These are phyloP conservation scores for Synanthedon formicaeformis DNA, from an alignment of 2,888 invertebrate species.

Conservation along the genomic window DNA sequence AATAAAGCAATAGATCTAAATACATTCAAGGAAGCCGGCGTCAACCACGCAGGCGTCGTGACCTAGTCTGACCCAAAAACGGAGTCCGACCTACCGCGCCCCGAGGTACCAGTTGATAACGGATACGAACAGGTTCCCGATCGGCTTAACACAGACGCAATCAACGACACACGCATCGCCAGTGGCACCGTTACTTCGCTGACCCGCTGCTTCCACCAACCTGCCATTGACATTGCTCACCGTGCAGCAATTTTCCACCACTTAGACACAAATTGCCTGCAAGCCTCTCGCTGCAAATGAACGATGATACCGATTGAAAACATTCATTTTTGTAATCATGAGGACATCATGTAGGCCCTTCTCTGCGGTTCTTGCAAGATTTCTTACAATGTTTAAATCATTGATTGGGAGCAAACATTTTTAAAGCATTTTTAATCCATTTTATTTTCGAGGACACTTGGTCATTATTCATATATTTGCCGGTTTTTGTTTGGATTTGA, in stretches of 20 bases:
- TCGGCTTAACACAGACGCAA: constrained; percentile 27
- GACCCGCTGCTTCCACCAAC: constrained; percentile 16
- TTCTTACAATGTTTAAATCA: too few species aligned
- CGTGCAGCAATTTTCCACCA: neutral
- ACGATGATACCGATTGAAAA: too few species aligned
- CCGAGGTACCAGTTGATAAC: constrained; percentile 48
- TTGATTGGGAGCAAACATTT: too few species aligned
- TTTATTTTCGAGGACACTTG: too few species aligned
- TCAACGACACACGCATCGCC: constrained; percentile 27
- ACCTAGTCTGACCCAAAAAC: constrained; percentile 68
- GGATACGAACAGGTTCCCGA: constrained; percentile 52
- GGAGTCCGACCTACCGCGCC: constrained; percentile 49
- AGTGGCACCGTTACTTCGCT: constrained; percentile 38
- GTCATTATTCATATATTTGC: too few species aligned
- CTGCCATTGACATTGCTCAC: constrained; percentile 17
- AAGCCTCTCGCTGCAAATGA: too few species aligned
- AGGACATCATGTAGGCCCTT: too few species aligned
- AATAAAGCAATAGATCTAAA: constrained; percentile 50
- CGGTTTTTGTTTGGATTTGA: too few species aligned
- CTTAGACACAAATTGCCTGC: neutral
- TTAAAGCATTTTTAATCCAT: too few species aligned
- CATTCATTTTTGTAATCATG: too few species aligned
- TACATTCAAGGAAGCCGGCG: constrained; percentile 37
- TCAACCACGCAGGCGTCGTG: constrained; percentile 62
- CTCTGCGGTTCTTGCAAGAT: too few species aligned